Evolutionary conservation across 1,140 invertebrate species (phyloP).

Genomic region (Bicyclus anynana): DNA sequence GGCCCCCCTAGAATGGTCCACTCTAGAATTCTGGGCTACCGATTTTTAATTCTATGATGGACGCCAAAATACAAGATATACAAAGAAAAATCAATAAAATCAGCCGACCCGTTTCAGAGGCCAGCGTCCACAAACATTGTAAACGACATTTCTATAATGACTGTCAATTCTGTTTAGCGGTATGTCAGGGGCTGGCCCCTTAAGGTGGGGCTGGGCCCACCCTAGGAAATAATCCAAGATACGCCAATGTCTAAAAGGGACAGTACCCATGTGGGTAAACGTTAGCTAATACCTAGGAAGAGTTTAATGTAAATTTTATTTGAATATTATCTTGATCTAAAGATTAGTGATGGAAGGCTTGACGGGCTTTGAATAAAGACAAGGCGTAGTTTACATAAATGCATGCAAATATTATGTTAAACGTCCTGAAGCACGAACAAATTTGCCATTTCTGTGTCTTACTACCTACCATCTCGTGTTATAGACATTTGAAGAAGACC

Average conservation of each 20-base stretch:
- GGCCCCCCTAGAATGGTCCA: too few relatives aligned
- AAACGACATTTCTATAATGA: too few relatives aligned
- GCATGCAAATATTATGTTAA: slow-evolving; percentile 9
- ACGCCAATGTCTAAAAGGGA: background rate
- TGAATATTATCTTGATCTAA: background rate
- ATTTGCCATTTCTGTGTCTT: background rate
- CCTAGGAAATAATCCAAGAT: too few relatives aligned
- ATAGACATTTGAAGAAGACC: background rate
- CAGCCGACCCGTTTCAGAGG: too few relatives aligned
- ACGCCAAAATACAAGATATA: too few relatives aligned
- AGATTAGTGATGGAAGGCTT: background rate
- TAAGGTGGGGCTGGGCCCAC: too few relatives aligned
- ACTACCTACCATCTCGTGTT: background rate
- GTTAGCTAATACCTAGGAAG: background rate
- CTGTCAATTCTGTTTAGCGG: too few relatives aligned
- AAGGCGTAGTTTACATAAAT: background rate
- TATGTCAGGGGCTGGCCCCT: too few relatives aligned
- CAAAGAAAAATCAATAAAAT: too few relatives aligned
- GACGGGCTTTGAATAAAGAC: background rate
- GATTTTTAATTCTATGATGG: too few relatives aligned
- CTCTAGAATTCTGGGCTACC: too few relatives aligned
- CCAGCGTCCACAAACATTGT: too few relatives aligned
- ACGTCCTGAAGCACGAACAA: background rate
- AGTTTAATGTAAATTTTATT: background rate
- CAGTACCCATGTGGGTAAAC: background rate